Base-by-base conservation (phyloP, 2,888 invertebrate species). In the Neoascia interrupta region DNA sequence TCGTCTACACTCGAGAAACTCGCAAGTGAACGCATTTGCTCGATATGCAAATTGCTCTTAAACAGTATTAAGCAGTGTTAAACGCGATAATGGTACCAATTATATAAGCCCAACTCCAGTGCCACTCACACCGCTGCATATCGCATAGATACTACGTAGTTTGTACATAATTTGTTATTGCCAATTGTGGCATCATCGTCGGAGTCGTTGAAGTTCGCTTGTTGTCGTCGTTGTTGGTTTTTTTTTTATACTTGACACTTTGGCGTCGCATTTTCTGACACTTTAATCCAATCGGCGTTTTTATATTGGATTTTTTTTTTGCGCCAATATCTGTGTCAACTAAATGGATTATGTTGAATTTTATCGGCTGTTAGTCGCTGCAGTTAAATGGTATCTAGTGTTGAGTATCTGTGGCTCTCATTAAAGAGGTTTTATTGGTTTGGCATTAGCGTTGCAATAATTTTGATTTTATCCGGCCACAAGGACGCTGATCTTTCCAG, bases 31-130 rank as follows among this genome's bases (percentile, higher is more conserved):
- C 82, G 83, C 82, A 84, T 83, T n/a, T 84, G 85, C 85, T 84
- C 85, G 85, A 83, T 85, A 85, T 86, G 86, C 85, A 87, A 86
- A 86, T 86, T 82, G 84, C 84, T 83, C 83, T 86, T 86, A 86
- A 86, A 85, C 83, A 85, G 83, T 84, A 84, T 86, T 84, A 86
- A 86, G 86, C 81, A 83, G 84, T 83, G 82, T 82, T 86, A 86
- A 86, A 84, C 83, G 86, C 81, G 82, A 83, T 82, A 76, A 81
- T 80, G 74, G 74, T 60, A 69, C 63, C 74, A 69, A 80, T 80
- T 80, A 80, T 68, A 68, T 54, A 47, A 37, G 56, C n/a, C 49
- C 49, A 31, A 47, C 28, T 47, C 61, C 60, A 61, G 53, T 61
- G 73, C 68, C 66, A 68, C 54, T 72, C 51, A 70, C 26, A 61